Conservation (phyloP, 2,888 invertebrate species). For the Disparrhopalites patrizii region DNA sequence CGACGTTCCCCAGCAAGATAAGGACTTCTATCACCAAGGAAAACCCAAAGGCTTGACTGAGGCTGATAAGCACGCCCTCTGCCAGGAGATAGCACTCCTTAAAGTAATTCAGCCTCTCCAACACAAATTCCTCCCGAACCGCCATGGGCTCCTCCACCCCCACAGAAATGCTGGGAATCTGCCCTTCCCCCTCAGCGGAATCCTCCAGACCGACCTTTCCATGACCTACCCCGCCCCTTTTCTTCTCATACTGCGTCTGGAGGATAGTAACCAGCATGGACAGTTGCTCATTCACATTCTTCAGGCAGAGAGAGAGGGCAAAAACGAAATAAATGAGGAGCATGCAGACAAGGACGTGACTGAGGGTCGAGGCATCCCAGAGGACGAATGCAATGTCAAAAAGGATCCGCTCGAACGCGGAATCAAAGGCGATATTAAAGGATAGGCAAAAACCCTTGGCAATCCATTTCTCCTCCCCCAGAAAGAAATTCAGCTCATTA, state of each 20-base stretch:
- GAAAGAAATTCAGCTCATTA: background rate
- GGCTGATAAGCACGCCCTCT: background rate
- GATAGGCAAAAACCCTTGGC: background rate
- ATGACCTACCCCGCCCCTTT: no score
- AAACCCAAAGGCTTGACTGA: background rate
- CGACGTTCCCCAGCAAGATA: background rate
- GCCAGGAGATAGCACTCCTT: background rate
- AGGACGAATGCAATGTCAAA: background rate
- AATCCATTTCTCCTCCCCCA: background rate
- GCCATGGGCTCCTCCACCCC: background rate
- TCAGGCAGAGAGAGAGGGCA: slow-evolving; percentile 30
- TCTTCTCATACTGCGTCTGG: no score
- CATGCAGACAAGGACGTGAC: slow-evolving; percentile 36
- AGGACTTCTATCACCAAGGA: background rate
- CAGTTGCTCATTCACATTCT: slow-evolving; percentile 32
- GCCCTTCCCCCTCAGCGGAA: no score
- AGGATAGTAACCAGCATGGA: no score
- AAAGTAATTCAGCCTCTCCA: background rate
- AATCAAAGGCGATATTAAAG: background rate
- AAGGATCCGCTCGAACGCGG: background rate
- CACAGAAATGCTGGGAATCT: no score
- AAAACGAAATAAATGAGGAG: slow-evolving; percentile 34
- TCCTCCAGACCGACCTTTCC: no score
- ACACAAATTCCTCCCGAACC: background rate
- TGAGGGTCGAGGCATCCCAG: slow-evolving; percentile 34